Evolutionary conservation across 2,113 vertebrate species (phyloP).

Genomic region (Telmatochromis sp.): DNA sequence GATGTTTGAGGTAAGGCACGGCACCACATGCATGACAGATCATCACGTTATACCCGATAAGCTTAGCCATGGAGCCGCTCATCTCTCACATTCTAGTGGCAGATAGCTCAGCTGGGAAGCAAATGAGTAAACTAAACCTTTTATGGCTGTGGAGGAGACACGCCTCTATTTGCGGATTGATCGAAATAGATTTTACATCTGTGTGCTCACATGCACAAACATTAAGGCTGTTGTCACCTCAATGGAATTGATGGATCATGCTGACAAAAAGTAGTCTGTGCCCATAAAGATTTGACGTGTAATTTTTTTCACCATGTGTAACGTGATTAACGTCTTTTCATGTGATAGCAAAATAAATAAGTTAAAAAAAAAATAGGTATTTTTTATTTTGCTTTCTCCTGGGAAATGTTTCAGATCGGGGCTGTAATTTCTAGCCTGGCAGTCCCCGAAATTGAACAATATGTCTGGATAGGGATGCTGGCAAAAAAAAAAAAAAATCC

Average conservation of each 20-base stretch:
- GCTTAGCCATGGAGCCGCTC: slow-evolving; percentile 20
- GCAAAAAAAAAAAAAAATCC: not conserved
- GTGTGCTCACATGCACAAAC: not conserved
- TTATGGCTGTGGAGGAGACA: slow-evolving; percentile 12
- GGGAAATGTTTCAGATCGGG: not conserved
- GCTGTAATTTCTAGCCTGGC: not conserved
- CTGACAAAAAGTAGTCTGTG: not conserved
- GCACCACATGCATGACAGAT: slow-evolving; percentile 53
- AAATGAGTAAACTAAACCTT: slow-evolving; percentile 22
- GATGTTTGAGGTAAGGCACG: slow-evolving; percentile 25
- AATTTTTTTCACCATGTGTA: not conserved
- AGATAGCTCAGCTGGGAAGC: slow-evolving; percentile 43
- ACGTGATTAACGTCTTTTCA: slow-evolving; percentile 2
- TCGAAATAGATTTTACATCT: not conserved
- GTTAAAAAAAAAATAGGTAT: not conserved
- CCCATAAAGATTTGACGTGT: not conserved
- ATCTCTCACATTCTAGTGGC: slow-evolving; percentile 30
- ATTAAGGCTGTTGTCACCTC: not conserved
- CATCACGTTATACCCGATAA: slow-evolving; percentile 20
- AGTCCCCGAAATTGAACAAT: not conserved
- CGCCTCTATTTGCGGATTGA: not conserved
- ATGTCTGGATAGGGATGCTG: not conserved
- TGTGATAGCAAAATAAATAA: not conserved
- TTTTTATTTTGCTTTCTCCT: not conserved
- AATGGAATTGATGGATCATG: not conserved